Percentiles rank a stretch among this genome's conserved stretches.
Conservation (phyloP, 2,113 vertebrate species). For the Rhinopomastus cyanomelas region DNA sequence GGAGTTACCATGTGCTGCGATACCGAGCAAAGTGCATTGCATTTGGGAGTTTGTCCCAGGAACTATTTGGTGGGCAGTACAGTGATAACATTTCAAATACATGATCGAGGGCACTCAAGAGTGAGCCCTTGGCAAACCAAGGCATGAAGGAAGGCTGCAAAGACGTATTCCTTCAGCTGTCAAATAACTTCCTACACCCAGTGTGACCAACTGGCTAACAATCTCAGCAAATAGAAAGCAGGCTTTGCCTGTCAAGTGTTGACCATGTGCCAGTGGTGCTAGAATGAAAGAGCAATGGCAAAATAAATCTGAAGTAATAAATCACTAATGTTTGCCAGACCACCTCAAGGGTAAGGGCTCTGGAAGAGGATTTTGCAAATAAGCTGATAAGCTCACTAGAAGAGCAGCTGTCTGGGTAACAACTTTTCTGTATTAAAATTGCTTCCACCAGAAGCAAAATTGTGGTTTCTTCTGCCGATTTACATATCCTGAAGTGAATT, state of each 20-base stretch:
- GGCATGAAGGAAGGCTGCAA: neutral
- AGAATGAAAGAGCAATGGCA: constrained; percentile 30
- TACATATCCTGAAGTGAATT: neutral
- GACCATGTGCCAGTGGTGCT: constrained; percentile 7
- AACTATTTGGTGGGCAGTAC: neutral
- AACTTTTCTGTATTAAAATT: neutral
- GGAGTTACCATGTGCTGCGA: neutral
- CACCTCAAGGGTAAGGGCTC: neutral
- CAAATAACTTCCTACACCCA: constrained; percentile 23
- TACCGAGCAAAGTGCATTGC: neutral
- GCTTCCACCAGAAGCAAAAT: neutral
- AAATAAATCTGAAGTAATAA: constrained; percentile 38
- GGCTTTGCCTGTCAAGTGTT: constrained; percentile 16
- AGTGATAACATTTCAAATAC: neutral
- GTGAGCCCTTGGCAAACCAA: neutral
- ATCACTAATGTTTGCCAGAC: neutral
- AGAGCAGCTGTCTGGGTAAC: neutral
- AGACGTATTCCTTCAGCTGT: constrained; percentile 16
- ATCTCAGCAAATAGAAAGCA: constrained; percentile 40
- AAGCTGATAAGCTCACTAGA: neutral
- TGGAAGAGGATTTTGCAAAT: neutral
- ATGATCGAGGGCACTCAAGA: neutral
- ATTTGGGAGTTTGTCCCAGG: neutral
- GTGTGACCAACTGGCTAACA: neutral
- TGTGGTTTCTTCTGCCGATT: neutral